Evolutionary conservation across 1,140 invertebrate species (phyloP).

Genomic region (Cydia fagiglandana): DNA sequence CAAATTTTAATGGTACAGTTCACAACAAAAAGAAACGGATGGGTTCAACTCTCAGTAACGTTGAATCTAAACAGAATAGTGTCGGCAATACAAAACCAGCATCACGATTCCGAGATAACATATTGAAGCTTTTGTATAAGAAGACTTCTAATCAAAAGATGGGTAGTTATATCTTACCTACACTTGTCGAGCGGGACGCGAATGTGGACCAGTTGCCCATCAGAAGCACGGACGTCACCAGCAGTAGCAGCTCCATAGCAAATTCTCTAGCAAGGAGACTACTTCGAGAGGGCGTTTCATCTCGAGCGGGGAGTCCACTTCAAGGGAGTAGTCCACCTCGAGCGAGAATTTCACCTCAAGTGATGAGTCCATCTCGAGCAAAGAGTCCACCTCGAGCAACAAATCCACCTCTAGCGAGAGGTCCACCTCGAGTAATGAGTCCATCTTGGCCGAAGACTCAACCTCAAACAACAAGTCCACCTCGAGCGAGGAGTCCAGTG

Average conservation of each 20-base stretch:
- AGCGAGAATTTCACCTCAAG: too few relatives aligned
- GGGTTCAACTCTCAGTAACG: background rate
- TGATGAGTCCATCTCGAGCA: too few relatives aligned
- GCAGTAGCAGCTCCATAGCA: background rate
- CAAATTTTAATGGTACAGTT: too few relatives aligned
- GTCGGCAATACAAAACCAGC: conserved; percentile 45
- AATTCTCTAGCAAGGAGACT: background rate
- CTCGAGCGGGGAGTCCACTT: too few relatives aligned
- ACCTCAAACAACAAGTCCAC: too few relatives aligned
- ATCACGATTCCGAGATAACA: conserved; percentile 56
- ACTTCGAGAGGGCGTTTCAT: too few relatives aligned
- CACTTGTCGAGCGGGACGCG: background rate
- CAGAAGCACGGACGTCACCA: background rate
- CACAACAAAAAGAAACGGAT: background rate
- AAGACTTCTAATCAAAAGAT: conserved; percentile 40
- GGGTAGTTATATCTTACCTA: conserved; percentile 12
- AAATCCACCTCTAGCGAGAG: too few relatives aligned
- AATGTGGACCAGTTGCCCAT: background rate
- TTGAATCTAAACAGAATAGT: background rate
- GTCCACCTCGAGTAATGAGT: too few relatives aligned
- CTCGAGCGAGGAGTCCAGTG: background rate
- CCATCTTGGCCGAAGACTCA: too few relatives aligned
- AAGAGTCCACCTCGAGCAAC: too few relatives aligned
- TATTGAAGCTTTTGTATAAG: conserved; percentile 58
- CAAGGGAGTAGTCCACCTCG: too few relatives aligned